Evolutionary conservation across 2,888 invertebrate genomes (phyloP), one percentile per base, ranked within the genome.

Genomic region (Silvanus unidentatus): DNA sequence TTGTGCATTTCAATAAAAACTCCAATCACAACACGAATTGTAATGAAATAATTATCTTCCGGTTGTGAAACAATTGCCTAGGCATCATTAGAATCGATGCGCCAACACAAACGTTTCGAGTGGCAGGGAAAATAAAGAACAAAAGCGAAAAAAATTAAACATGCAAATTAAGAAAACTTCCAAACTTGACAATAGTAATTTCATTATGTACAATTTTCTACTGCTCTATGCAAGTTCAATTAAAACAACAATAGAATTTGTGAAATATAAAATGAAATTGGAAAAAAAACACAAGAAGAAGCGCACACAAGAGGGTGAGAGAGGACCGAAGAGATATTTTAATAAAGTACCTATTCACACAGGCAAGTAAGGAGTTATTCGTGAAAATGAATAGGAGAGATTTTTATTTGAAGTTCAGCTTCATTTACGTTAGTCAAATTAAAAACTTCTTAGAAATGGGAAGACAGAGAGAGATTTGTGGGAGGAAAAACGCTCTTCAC

Each of bases 191-290:
- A 53, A 57, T 55, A 55, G 57, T 60, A 63, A 64, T 64, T 64
- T 60, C 60, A 60, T 64, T 62, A 63, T 57, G 55, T 48, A 52
- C 54, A 58, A 62, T 58, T 59, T 60, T 52, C 55, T 56, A 55
- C 54, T 55, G 47, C 52, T 55, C 58, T 62, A 55, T 61, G 61
- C 57, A 58, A 58, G 59, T 57, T 57, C 57, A 64, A 64, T 66
- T 65, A 64, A 64, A 63, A 60, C 60, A 60, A 67, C 66, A 66
- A 67, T 66, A 52, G 63, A 62, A 62, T 60, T 63, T 57, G 55
- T 57, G 54, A 56, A 22, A 22, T 22, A 22, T 22, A 22, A 22
- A 8, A 22, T 22, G 22, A 22, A 22, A 22, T 22, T 22, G 4
- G 8, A 22, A 22, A 22, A 22, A 22, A 22, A 22, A 22, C n/a